These are phyloP conservation scores for Yponomeuta sedellus DNA, from an alignment of 2,888 invertebrate species.

Conservation along the genomic window DNA sequence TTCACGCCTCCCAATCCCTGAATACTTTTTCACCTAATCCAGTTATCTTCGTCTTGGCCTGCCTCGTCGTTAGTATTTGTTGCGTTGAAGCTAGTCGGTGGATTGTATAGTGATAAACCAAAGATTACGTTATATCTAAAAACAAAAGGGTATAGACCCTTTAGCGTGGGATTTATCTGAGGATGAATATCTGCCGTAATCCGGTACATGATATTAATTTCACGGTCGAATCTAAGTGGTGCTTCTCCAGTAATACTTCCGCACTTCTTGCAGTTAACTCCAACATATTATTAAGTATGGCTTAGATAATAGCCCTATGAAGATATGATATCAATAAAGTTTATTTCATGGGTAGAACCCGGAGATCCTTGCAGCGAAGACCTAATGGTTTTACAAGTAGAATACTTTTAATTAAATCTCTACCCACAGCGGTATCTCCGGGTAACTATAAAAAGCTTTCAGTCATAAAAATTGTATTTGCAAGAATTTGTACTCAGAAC, in stretches of 20 bases:
- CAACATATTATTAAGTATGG: not conserved
- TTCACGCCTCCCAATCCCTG: too few species aligned
- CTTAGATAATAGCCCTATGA: not conserved
- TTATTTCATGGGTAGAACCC: not conserved
- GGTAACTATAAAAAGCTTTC: not conserved
- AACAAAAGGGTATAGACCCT: conserved; percentile 13
- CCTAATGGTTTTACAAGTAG: not conserved
- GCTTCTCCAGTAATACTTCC: conserved; percentile 41
- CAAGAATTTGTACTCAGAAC: not conserved
- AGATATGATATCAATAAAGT: not conserved
- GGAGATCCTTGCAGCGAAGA: not conserved
- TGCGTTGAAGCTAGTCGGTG: not conserved
- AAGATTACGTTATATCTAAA: not conserved
- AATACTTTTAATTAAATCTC: too few species aligned
- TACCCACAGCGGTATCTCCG: not conserved
- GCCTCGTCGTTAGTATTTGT: too few species aligned
- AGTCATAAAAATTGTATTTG: conserved; percentile 1
- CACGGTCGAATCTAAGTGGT: conserved; percentile 50
- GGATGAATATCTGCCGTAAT: not conserved
- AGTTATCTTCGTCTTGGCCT: too few species aligned
- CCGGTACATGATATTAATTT: conserved; percentile 42
- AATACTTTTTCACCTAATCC: too few species aligned
- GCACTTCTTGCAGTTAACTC: conserved; percentile 25
- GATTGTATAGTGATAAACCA: too few species aligned
- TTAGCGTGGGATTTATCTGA: not conserved